These are phyloP conservation scores for Physella acuta DNA, from an alignment of 1,140 invertebrate genomes.

Conservation along the genomic window DNA sequence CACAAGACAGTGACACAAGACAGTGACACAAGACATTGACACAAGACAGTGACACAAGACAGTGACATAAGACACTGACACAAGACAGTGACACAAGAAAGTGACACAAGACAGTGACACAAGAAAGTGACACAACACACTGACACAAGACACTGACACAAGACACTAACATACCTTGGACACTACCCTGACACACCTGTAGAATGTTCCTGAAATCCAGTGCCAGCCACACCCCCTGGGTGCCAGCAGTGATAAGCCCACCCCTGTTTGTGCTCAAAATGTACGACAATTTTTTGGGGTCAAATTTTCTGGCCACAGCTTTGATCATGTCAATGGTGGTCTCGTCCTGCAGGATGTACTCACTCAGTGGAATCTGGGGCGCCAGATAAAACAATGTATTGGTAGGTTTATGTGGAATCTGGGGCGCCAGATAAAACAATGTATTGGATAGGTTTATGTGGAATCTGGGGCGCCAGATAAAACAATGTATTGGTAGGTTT, in stretches of 20 bases:
- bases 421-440: too few relatives aligned
- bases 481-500: too few relatives aligned
- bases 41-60: too few relatives aligned
- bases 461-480: too few relatives aligned
- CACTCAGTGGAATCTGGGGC: slow-evolving; percentile 58
- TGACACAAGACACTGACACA: too few relatives aligned
- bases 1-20: too few relatives aligned
- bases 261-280: slow-evolving; percentile 43
- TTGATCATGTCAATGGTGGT: slow-evolving; percentile 51
- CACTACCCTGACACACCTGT: slow-evolving; percentile 46
- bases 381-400: too few relatives aligned
- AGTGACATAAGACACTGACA: not conserved
- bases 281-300: slow-evolving; percentile 44
- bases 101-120: not conserved
- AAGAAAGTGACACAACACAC: not conserved
- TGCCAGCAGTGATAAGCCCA: slow-evolving; percentile 43
- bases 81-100: not conserved
- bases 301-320: slow-evolving; percentile 46
- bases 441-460: too few relatives aligned
- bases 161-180: too few relatives aligned
- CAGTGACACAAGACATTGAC: too few relatives aligned
- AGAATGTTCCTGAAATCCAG: slow-evolving; percentile 47
- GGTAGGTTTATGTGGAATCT: too few relatives aligned
- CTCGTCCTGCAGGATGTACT: slow-evolving; percentile 56
- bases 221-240: slow-evolving; percentile 46